A percentile compares a stretch with the other conserved stretches of the same genome.
Evolutionary conservation across 2,888 invertebrate species (phyloP).

Genomic region (Smittia sp.): DNA sequence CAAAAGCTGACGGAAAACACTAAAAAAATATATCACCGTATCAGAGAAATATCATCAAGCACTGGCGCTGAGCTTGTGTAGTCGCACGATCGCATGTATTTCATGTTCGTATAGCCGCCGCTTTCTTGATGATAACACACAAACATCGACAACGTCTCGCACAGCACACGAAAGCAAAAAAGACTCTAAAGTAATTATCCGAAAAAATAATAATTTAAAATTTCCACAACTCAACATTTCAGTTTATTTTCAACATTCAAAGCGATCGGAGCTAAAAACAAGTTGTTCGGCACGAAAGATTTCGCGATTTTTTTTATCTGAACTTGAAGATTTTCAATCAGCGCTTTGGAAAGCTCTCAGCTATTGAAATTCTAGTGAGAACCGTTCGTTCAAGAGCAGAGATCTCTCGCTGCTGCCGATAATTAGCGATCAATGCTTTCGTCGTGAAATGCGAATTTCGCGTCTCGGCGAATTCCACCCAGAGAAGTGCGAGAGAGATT

Average conservation of each 20-base stretch:
- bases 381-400: background rate
- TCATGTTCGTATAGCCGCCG: background rate
- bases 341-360: background rate
- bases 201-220: slow-evolving; percentile 35
- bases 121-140: slow-evolving; percentile 10
- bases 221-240: slow-evolving; percentile 35
- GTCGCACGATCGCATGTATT: background rate
- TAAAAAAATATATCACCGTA: background rate
- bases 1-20: background rate
- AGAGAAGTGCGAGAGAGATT: background rate
- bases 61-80: background rate
- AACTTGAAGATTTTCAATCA: slow-evolving; percentile 3
- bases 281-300: background rate
- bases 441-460: background rate
- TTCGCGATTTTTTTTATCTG: background rate
- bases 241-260: slow-evolving; percentile 27
- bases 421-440: background rate
- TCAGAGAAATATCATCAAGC: slow-evolving; percentile 3
- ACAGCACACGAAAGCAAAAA: background rate
- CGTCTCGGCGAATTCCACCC: too few relatives aligned
- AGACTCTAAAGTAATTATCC: slow-evolving; percentile 35
- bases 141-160: background rate
- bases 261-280: slow-evolving; percentile 18
- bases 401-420: background rate
- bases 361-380: slow-evolving; percentile 18